phyloP scores from a whole-genome alignment of 2,888 invertebrate species.

The Encarsia formosa region DNA sequence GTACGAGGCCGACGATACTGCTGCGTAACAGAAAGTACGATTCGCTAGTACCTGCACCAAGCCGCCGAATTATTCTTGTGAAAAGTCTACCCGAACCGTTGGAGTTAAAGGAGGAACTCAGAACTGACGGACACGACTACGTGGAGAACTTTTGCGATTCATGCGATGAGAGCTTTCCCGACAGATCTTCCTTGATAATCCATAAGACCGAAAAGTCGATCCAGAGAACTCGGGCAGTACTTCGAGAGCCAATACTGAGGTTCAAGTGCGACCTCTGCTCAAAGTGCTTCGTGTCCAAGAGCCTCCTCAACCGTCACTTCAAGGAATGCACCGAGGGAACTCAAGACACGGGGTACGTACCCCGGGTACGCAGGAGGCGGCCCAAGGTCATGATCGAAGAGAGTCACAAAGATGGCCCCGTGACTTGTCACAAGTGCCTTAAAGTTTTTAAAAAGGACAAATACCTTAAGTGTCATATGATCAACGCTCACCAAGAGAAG shows the following conservation, averaged over 20 bases:
- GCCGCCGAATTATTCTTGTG: too few species aligned
- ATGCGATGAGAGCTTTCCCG: slow-evolving; percentile 32
- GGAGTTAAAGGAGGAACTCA: too few species aligned
- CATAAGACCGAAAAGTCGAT: slow-evolving; percentile 37
- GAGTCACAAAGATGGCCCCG: slow-evolving; percentile 16
- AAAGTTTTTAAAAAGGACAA: slow-evolving; percentile 39
- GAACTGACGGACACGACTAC: too few species aligned
- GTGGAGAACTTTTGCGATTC: too few species aligned
- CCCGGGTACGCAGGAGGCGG: background rate
- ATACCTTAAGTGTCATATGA: slow-evolving; percentile 38
- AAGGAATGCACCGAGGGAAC: slow-evolving; percentile 12
- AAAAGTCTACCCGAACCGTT: too few species aligned
- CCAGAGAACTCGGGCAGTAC: slow-evolving; percentile 26
- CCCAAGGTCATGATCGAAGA: background rate
- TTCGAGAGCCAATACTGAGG: slow-evolving; percentile 48
- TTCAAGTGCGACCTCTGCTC: slow-evolving; percentile 39
- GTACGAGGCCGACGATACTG: slow-evolving; percentile 17
- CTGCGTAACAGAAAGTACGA: slow-evolving; percentile 13
- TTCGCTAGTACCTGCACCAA: too few species aligned
- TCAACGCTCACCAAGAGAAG: slow-evolving; percentile 44
- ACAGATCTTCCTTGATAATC: slow-evolving; percentile 27
- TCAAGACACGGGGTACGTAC: background rate
- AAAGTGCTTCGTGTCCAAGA: slow-evolving; percentile 39
- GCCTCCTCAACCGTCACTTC: slow-evolving; percentile 38
- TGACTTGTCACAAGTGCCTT: slow-evolving; percentile 36